Evolutionary conservation across 2,797 vertebrate genomes (phyloP).

Genomic region (Paguma larvata): DNA sequence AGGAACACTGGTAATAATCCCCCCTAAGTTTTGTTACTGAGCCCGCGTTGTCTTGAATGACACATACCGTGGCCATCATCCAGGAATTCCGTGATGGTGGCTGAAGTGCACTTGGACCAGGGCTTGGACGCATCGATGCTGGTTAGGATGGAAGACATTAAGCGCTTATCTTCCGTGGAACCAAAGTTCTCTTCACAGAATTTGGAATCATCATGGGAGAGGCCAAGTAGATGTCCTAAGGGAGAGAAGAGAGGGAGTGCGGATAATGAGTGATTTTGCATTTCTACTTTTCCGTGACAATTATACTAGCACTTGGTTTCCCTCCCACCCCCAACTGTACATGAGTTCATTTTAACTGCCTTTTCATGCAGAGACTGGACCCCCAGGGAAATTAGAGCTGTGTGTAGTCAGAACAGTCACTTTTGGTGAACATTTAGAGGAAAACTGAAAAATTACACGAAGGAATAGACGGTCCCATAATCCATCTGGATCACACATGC

Average conservation of each 20-base stretch:
- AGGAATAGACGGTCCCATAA: slow-evolving; percentile 7
- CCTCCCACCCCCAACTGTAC: no score
- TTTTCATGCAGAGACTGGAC: not conserved
- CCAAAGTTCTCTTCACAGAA: slow-evolving; percentile 98
- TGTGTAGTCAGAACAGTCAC: not conserved
- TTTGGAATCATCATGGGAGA: slow-evolving; percentile 98
- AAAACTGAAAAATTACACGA: slow-evolving; percentile 51
- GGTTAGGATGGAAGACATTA: slow-evolving; percentile 99
- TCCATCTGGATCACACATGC: slow-evolving; percentile 78
- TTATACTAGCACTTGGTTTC: not conserved
- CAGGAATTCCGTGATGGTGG: slow-evolving; percentile 98
- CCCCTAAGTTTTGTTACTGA: not conserved
- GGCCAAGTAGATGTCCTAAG: slow-evolving; percentile 96
- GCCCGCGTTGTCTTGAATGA: not conserved
- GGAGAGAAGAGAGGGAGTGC: not conserved
- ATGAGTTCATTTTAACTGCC: slow-evolving; percentile 45
- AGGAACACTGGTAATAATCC: not conserved
- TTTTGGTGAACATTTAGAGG: slow-evolving; percentile 38
- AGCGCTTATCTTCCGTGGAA: slow-evolving; percentile 96
- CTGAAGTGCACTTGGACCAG: slow-evolving; percentile 98
- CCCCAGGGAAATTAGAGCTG: slow-evolving; percentile 10
- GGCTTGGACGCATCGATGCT: slow-evolving; percentile 98
- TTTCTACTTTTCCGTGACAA: not conserved
- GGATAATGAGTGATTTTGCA: not conserved
- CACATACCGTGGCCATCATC: slow-evolving; percentile 97